Evolutionary conservation across 2,888 invertebrate species (phyloP).

Genomic region (Timema cristinae): DNA sequence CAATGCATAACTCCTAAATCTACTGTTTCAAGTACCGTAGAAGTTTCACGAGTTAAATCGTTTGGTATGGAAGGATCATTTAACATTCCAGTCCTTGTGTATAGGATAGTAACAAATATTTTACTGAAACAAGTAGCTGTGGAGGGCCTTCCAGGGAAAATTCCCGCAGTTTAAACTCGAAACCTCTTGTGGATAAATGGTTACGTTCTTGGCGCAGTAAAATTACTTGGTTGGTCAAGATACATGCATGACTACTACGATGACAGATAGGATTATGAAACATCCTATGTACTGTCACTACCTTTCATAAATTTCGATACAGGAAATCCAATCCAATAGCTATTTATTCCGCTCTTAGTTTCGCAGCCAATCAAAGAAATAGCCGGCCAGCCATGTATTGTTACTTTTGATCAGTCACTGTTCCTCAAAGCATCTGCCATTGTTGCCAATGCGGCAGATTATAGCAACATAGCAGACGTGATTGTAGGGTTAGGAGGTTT

Average conservation of each 20-base stretch:
- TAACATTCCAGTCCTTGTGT: neutral
- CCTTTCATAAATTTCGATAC: neutral
- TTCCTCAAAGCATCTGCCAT: neutral
- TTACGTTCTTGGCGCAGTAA: neutral
- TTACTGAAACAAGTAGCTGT: neutral
- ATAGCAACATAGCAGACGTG: too few species aligned
- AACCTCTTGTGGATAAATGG: neutral
- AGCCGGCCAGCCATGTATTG: neutral
- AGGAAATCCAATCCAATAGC: neutral
- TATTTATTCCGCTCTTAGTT: neutral
- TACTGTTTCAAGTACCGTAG: neutral
- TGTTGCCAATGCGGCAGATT: too few species aligned
- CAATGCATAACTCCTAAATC: too few species aligned
- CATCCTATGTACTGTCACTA: neutral
- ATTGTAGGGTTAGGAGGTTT: too few species aligned
- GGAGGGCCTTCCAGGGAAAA: neutral
- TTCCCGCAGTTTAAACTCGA: neutral
- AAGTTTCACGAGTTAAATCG: neutral
- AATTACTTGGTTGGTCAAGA: neutral
- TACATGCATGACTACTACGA: neutral
- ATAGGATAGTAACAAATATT: neutral
- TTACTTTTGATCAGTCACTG: neutral
- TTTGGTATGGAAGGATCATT: neutral
- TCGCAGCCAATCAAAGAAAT: neutral
- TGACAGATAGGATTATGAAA: neutral